phyloP scores from a whole-genome alignment of 2,888 invertebrate genomes.

The Drosophila tripunctata region DNA sequence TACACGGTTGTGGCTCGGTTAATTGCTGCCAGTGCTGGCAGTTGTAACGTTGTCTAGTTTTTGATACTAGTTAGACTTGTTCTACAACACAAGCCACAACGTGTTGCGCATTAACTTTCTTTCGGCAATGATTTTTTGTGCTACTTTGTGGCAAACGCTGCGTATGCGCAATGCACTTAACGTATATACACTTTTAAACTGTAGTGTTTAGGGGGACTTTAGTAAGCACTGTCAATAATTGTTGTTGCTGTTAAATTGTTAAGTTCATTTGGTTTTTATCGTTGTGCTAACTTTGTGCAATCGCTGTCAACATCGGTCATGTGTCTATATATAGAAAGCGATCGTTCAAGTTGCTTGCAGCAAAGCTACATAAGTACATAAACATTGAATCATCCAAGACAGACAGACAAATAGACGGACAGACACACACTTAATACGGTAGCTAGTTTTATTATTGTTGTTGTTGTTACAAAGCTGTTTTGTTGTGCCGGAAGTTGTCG shows the following conservation, averaged over 20 bases:
- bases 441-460: conserved; percentile 5
- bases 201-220: too few species aligned
- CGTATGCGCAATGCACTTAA: conserved; percentile 63
- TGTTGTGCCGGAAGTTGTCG: conserved; percentile 58
- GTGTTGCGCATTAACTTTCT: conserved; percentile 51
- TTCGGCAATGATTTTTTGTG: conserved; percentile 53
- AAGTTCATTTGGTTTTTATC: conserved; percentile 72
- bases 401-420: too few species aligned
- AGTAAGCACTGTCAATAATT: conserved; percentile 1
- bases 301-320: conserved; percentile 59
- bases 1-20: conserved; percentile 7
- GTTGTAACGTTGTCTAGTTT: conserved; percentile 10
- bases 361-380: too few species aligned
- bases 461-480: conserved; percentile 8
- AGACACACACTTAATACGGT: conserved; percentile 31
- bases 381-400: conserved; percentile 53
- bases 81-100: conserved; percentile 23
- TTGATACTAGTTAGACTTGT: conserved; percentile 55
- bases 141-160: conserved; percentile 32
- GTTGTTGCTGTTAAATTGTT: conserved; percentile 26
- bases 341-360: conserved; percentile 17
- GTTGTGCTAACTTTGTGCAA: conserved; percentile 51
- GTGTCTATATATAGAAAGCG: conserved; percentile 65
- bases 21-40: conserved; percentile 47
- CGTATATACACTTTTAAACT: too few species aligned